A percentile compares a stretch with the other conserved stretches of the same genome.
phyloP scores from a whole-genome alignment of 64 coral and sea anemone genomes.

The Montipora efflorescens region DNA sequence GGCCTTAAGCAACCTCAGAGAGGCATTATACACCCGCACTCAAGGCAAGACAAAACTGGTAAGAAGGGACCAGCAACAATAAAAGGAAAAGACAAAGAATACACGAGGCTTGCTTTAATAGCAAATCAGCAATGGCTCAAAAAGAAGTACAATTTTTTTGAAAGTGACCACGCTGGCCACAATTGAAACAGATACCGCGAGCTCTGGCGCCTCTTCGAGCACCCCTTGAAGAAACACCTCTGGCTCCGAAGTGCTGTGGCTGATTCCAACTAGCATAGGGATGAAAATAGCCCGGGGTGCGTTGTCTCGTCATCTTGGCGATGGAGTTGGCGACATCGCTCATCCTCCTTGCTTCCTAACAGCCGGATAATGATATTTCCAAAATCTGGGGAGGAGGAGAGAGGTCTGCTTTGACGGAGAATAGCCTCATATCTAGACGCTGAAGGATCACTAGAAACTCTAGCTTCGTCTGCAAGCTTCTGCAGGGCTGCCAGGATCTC shows the following conservation, averaged over 20 bases:
- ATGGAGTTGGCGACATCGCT: constrained; percentile 43
- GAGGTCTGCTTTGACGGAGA: constrained; percentile 37
- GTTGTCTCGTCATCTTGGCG: constrained; percentile 38
- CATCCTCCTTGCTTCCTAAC: constrained; percentile 54
- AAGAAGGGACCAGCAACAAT: not conserved
- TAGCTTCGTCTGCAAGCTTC: constrained; percentile 61
- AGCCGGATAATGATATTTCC: constrained; percentile 55
- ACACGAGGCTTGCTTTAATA: not conserved
- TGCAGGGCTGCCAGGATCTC: constrained; percentile 30
- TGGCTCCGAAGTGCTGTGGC: not conserved
- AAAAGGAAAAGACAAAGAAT: not conserved
- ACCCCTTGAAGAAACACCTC: not conserved
- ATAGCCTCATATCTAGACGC: constrained; percentile 55
- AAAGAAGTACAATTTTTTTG: constrained; percentile 11
- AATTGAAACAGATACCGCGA: not conserved
- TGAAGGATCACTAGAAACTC: constrained; percentile 20
- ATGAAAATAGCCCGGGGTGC: not conserved
- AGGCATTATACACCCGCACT: no score
- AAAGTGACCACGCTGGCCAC: constrained; percentile 33
- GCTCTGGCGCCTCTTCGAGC: not conserved
- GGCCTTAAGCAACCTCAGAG: no score
- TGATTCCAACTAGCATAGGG: constrained; percentile 19
- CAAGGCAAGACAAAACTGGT: not conserved
- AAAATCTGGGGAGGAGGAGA: not conserved
- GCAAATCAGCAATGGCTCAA: not conserved